Percentiles rank a stretch among this genome's conserved stretches.
These are phyloP conservation scores for Pandemis cinnamomeana DNA, from an alignment of 2,888 invertebrate genomes.

Conservation along the genomic window DNA sequence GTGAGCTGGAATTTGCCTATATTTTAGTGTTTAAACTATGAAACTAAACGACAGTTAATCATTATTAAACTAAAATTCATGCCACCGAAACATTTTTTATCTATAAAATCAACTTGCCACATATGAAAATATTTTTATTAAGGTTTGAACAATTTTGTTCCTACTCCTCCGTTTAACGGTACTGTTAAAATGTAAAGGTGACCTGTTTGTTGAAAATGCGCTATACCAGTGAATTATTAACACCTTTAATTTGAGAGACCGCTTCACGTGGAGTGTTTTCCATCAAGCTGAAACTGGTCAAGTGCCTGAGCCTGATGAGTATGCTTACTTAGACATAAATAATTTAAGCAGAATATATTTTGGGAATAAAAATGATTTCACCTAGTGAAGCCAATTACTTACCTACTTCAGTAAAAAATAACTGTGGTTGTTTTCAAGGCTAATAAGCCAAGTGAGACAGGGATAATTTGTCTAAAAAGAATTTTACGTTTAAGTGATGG, in stretches of 20 bases:
- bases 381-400: neutral
- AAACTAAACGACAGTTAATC: too few species aligned
- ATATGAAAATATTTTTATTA: too few species aligned
- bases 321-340: neutral
- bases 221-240: neutral
- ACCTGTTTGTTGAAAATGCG: neutral
- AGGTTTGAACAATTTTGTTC: too few species aligned
- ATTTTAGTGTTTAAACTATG: too few species aligned
- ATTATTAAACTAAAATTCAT: too few species aligned
- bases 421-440: neutral
- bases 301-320: conserved; percentile 3
- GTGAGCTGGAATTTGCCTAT: too few species aligned
- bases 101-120: too few species aligned
- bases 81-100: too few species aligned
- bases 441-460: neutral
- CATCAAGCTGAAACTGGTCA: conserved; percentile 11
- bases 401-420: neutral
- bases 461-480: conserved; percentile 10
- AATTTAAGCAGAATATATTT: neutral
- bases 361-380: neutral
- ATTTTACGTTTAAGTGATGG: conserved; percentile 32
- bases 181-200: too few species aligned
- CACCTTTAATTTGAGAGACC: neutral
- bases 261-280: neutral
- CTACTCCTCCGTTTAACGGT: too few species aligned